A percentile compares a stretch with the other conserved stretches of the same genome.
phyloP scores from a whole-genome alignment of 2,797 vertebrate genomes.

The Merluccius polli region DNA sequence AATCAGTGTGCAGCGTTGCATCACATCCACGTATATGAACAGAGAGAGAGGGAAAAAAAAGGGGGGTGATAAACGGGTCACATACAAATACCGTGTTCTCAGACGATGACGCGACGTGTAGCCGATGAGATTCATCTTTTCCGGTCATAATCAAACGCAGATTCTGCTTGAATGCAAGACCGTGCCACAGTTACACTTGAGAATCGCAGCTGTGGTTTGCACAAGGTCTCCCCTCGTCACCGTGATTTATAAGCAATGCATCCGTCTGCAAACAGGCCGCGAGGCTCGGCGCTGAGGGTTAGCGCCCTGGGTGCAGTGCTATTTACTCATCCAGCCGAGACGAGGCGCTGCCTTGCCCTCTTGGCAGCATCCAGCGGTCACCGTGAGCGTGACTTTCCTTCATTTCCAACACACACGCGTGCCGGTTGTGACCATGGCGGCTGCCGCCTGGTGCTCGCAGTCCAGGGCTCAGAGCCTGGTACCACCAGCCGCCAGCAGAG shows the following conservation, averaged over 20 bases:
- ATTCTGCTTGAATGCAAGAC: background rate
- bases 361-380: conserved; percentile 47
- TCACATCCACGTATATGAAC: conserved; percentile 32
- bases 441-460: background rate
- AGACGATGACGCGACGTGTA: background rate
- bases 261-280: conserved; percentile 68
- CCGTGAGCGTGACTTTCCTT: conserved; percentile 26
- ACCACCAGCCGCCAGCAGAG: background rate
- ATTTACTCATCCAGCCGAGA: conserved; percentile 67
- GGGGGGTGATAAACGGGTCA: background rate
- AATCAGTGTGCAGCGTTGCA: conserved; percentile 52
- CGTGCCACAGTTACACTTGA: background rate
- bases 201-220: background rate
- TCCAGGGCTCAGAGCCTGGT: background rate
- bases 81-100: background rate
- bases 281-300: conserved; percentile 55
- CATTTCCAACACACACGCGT: conserved; percentile 13
- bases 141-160: background rate
- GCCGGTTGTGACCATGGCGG: background rate
- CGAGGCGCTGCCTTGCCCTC: conserved; percentile 35
- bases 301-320: conserved; percentile 63
- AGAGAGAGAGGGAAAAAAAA: background rate
- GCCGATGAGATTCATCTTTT: background rate
- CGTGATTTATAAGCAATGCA: conserved; percentile 70
- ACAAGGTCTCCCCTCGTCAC: conserved; percentile 55